Conservation (phyloP, 2,888 invertebrate genomes). For the Tetrapedia diversipes region DNA sequence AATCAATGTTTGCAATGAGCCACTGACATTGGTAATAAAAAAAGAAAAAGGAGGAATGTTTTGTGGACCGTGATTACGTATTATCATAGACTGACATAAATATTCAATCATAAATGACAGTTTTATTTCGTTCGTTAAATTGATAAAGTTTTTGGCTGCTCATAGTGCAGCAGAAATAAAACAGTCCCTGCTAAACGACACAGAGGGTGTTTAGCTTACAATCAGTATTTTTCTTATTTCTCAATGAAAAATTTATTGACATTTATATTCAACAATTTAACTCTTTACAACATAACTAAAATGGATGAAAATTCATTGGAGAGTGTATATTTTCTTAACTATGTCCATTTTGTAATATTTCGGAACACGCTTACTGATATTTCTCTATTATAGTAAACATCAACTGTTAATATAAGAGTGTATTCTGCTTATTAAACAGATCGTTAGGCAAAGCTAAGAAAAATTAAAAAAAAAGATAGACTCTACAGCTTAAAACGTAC, state of each 20-base stretch:
- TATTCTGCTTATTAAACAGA: slow-evolving; percentile 27
- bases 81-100: slow-evolving; percentile 29
- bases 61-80: background rate
- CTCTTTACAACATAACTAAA: slow-evolving; percentile 11
- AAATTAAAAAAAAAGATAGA: slow-evolving; percentile 13
- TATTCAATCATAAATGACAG: slow-evolving; percentile 26
- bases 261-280: slow-evolving; percentile 2
- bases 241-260: background rate
- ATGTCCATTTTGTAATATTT: slow-evolving; percentile 38
- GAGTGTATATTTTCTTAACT: background rate
- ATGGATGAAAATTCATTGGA: slow-evolving; percentile 9
- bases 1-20: slow-evolving; percentile 34
- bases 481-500: slow-evolving; percentile 14
- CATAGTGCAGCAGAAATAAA: background rate
- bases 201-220: background rate
- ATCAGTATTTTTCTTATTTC: background rate
- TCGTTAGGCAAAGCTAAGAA: slow-evolving; percentile 18
- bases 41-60: slow-evolving; percentile 18
- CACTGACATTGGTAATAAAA: slow-evolving; percentile 35
- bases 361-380: slow-evolving; percentile 38
- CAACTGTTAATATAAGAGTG: slow-evolving; percentile 12
- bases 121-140: background rate
- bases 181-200: background rate
- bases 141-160: background rate
- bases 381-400: slow-evolving; percentile 20